These are phyloP conservation scores for Synanthedon myopaeformis DNA, from an alignment of 2,888 invertebrate genomes.

Conservation along the genomic window DNA sequence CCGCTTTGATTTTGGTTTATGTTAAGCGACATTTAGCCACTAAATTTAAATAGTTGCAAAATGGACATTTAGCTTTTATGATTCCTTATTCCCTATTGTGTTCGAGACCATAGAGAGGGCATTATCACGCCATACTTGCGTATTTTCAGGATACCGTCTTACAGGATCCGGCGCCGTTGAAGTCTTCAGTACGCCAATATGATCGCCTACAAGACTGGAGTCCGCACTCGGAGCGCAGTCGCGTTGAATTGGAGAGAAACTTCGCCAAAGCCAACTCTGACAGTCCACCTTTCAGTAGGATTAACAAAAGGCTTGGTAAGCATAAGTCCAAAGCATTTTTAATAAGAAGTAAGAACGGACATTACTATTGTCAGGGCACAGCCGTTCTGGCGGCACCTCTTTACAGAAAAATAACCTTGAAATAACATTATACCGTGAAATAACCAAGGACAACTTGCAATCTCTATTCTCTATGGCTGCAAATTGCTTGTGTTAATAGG, in stretches of 20 bases:
- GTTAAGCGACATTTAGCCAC: no score
- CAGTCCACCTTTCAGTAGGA: conserved; percentile 39
- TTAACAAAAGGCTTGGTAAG: conserved; percentile 49
- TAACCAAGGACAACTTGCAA: no score
- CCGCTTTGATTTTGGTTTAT: no score
- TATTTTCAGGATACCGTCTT: neutral
- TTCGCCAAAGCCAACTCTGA: conserved; percentile 45
- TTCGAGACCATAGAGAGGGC: no score
- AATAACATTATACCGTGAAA: no score
- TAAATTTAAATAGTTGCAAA: no score
- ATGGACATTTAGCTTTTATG: no score
- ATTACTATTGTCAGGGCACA: neutral
- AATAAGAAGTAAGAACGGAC: no score
- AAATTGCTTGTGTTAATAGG: no score
- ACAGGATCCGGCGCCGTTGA: conserved; percentile 56
- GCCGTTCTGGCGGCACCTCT: neutral
- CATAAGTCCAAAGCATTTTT: neutral
- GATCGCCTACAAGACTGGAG: conserved; percentile 49
- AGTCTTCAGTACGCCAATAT: conserved; percentile 43
- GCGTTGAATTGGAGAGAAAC: conserved; percentile 40
- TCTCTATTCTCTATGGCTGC: no score
- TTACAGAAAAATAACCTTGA: neutral
- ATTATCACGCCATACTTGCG: no score
- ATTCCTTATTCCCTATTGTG: no score
- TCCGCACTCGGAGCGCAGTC: conserved; percentile 39